These are phyloP conservation scores for Hypolimnas misippus DNA, from an alignment of 2,888 invertebrate genomes.

Conservation along the genomic window DNA sequence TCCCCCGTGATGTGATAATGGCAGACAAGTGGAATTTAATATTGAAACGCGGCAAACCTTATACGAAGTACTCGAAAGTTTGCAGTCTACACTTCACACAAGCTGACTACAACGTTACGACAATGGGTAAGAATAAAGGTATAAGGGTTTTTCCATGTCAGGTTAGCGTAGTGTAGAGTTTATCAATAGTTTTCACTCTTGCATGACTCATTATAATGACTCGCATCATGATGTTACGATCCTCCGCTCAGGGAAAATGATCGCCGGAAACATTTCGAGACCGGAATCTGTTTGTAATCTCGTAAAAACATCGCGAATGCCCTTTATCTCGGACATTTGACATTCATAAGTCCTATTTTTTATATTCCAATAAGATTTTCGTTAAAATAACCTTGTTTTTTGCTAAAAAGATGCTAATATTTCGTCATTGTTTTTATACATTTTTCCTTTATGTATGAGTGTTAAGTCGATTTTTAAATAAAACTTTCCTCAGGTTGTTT, in stretches of 20 bases:
- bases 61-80: slow-evolving; percentile 81
- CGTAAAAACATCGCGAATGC: slow-evolving; percentile 40
- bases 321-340: slow-evolving; percentile 43
- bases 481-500: neutral
- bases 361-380: slow-evolving; percentile 29
- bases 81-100: slow-evolving; percentile 80
- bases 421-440: slow-evolving; percentile 16
- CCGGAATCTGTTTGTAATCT: slow-evolving; percentile 41
- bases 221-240: slow-evolving; percentile 21
- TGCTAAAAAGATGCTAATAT: slow-evolving; percentile 17
- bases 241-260: slow-evolving; percentile 34
- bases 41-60: slow-evolving; percentile 76
- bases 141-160: slow-evolving; percentile 73
- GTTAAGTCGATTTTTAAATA: neutral
- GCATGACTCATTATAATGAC: slow-evolving; percentile 55
- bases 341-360: slow-evolving; percentile 43
- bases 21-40: slow-evolving; percentile 77
- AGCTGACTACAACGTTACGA: slow-evolving; percentile 78
- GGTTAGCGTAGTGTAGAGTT: slow-evolving; percentile 41
- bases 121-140: slow-evolving; percentile 83
- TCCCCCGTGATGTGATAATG: slow-evolving; percentile 71
- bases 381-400: slow-evolving; percentile 28
- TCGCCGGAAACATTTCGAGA: slow-evolving; percentile 41
- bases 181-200: slow-evolving; percentile 51
- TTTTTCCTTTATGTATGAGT: slow-evolving; percentile 17